Evolutionary conservation across 2,888 invertebrate genomes (phyloP), one percentile per base, ranked within the genome.

Genomic region (Cataglyphis rosenhaueri): DNA sequence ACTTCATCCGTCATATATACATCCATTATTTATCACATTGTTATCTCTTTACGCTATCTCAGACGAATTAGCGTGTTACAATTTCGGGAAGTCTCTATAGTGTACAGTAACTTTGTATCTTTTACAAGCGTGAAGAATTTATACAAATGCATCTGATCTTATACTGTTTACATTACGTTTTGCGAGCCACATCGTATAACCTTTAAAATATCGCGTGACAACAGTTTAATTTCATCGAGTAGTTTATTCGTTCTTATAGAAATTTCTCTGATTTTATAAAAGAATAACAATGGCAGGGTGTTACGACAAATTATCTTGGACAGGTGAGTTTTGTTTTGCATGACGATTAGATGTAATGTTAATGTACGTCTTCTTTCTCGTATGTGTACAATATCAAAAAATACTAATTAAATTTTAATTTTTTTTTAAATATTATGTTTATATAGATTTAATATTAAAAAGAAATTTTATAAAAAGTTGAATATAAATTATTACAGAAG

Each of bases 221-320:
- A 52, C 52, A 12, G 25, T 70, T 52, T 1, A 61, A 70, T 70
- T 79, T 35, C 35, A 66, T 12, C 12, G 32, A 21, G 10, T 15
- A 6, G 21, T 35, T 55, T 12, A 4, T 21, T 44, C 29, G 25
- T 10, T 41, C 10, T 12, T 57, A 35, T 0, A 70, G 29, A 52
- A n/a, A 25, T 59, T 32, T 41, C 5, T 32, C 12, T 18, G 4
- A 9, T 52, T 66, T 71, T 82, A 68, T 84, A 21, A 71, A 76
- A 44, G 29, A 44, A 6, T 10, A 79, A 91, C 86, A 82, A 96
- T 96, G 96, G 92, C 95, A 81, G 93, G 94, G 70, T 95, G 95
- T 92, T 96, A 95, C 86, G 96, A 96, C 87, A 95, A 96, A 90
- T 93, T 96, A 92, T 95, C 95, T 89, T 95, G 95, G 94, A 95